These are phyloP conservation scores for Triplophysa bombifrons DNA, from an alignment of 2,797 vertebrate genomes.

Conservation along the genomic window DNA sequence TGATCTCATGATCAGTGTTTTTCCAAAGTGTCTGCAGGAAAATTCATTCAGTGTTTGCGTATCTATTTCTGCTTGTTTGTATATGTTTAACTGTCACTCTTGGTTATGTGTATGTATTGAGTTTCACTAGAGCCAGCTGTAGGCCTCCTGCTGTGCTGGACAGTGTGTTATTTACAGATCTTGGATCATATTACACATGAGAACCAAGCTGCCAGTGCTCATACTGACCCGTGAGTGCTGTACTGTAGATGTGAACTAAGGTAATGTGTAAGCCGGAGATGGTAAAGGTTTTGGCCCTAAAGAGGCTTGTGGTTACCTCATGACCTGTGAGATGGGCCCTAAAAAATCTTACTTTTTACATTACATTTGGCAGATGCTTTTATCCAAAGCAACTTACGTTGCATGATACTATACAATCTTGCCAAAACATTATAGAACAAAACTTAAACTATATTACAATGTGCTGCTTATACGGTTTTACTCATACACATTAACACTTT, in stretches of 20 bases:
- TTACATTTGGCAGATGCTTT: no score
- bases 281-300: background rate
- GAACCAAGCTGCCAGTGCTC: slow-evolving; percentile 3
- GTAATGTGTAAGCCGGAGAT: background rate
- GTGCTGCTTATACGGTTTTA: no score
- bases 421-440: background rate
- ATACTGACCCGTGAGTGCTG: background rate
- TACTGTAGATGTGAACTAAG: background rate
- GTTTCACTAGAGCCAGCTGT: slow-evolving; percentile 24
- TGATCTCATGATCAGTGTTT: background rate
- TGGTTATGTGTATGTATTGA: slow-evolving; percentile 21
- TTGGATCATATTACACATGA: slow-evolving; percentile 16
- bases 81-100: slow-evolving; percentile 20
- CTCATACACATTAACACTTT: background rate
- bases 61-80: slow-evolving; percentile 26
- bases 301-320: background rate
- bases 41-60: slow-evolving; percentile 2
- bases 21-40: background rate
- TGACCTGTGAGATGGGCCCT: background rate
- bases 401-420: background rate
- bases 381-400: no score
- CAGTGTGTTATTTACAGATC: slow-evolving; percentile 39
- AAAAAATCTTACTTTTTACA: background rate
- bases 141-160: slow-evolving; percentile 26
- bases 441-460: no score